phyloP scores from a whole-genome alignment of 2,113 vertebrate species.

The Crotalus tigris region DNA sequence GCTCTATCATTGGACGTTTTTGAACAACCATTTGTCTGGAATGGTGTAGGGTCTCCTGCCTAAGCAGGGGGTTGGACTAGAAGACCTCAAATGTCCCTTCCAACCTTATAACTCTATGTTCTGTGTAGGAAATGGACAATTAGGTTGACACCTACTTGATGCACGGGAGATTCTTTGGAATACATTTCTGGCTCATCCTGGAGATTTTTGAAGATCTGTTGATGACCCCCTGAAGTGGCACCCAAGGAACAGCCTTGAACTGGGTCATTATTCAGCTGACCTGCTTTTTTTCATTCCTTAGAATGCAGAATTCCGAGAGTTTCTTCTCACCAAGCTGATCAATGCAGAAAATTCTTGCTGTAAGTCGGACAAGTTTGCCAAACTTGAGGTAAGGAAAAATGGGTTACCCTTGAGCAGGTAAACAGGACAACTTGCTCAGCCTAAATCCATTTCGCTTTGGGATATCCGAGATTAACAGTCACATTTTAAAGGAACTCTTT shows the following conservation, averaged over 20 bases:
- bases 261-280: background rate
- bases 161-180: background rate
- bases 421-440: background rate
- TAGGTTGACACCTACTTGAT: background rate
- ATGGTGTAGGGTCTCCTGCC: background rate
- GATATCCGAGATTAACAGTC: background rate
- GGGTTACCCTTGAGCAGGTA: background rate
- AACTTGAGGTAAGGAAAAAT: slow-evolving; percentile 84
- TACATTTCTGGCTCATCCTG: background rate
- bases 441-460: background rate
- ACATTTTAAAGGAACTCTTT: background rate
- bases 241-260: accelerated
- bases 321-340: slow-evolving; percentile 93
- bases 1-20: no score
- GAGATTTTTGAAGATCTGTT: background rate
- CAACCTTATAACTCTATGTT: background rate
- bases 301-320: slow-evolving; percentile 90
- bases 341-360: slow-evolving; percentile 91
- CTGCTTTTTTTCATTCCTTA: slow-evolving; percentile 45
- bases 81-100: background rate
- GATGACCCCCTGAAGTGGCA: background rate
- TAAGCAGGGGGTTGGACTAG: background rate
- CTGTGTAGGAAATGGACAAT: background rate
- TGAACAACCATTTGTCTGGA: background rate
- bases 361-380: slow-evolving; percentile 92